Base-by-base conservation (phyloP, 1,140 invertebrate species). In the Aplysia californica region DNA sequence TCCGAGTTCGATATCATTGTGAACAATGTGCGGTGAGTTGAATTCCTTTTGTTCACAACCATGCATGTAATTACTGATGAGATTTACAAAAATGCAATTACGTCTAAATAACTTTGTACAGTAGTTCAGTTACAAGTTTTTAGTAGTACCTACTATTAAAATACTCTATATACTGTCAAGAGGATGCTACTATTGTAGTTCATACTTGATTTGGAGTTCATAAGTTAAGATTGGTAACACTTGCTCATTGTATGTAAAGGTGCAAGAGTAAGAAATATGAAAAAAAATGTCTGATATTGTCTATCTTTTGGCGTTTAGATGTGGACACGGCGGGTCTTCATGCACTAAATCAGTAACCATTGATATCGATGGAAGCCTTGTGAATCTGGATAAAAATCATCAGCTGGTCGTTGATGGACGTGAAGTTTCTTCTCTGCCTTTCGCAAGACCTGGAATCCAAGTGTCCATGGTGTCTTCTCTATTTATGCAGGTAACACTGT, bases 311-410 rank as follows among this genome's bases (percentile, higher is more conserved):
- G 21, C 10, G 3, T 65, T 35, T n/a, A 65, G 61, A 20, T 65
- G 95, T 85, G 92, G 86, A 15, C 77, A 93, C 41, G 95, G 94
- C 2, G 91, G 93, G 26, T 93, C 95, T 50, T 94, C 95, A 0
- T 97, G 96, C 85, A 96, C 95, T 0, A 96, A 95, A 86, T 92
- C 94, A 0, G 92, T 96, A 0, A 95, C 92, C 0, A 66, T 78
- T n/a, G 71, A 75, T 36, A 55, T 78, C 65, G 75, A 75, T 26
- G 65, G 67, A 38, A 26, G 55, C 41, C 65, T 64, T 6, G 83
- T 87, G 15, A 82, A 84, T 68, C 78, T 89, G 50, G 80, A 82
- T 67, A 81, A 83, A 70, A 84, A 85, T 39, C 81, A 85, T 59
- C 71, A 79, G 44, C 73, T 87, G 23, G 81, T 80, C 18, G 75